Evolutionary conservation across 2,113 vertebrate genomes (phyloP).

Genomic region (Solea solea): DNA sequence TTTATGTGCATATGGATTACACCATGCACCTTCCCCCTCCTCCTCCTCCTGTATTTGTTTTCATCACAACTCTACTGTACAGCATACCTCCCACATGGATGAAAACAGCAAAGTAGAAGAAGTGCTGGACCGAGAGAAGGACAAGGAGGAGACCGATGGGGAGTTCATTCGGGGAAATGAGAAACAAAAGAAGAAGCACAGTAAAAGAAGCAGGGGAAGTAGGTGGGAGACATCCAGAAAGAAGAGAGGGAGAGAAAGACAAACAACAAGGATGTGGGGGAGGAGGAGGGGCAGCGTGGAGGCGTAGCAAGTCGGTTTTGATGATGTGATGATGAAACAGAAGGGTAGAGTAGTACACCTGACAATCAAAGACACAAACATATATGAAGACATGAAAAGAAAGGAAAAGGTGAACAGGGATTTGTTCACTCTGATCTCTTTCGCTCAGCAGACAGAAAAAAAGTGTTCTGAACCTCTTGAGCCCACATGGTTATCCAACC

Average conservation of each 20-base stretch:
- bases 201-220: background rate
- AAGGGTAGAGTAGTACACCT: too few relatives aligned
- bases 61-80: constrained; percentile 14
- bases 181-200: background rate
- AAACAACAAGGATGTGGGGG: background rate
- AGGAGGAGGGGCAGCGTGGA: background rate
- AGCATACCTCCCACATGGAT: constrained; percentile 23
- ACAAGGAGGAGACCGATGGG: background rate
- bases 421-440: constrained; percentile 7
- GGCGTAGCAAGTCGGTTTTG: background rate
- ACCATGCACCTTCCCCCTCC: background rate
- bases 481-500: constrained; percentile 49
- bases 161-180: background rate
- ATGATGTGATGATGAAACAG: background rate
- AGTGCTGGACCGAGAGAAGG: constrained; percentile 9
- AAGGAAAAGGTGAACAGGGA: background rate
- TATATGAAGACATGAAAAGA: background rate
- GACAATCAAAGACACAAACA: background rate
- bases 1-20: constrained; percentile 23
- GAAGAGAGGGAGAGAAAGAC: background rate
- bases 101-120: constrained; percentile 11
- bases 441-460: background rate
- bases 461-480: constrained; percentile 28
- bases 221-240: background rate
- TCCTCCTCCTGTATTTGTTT: background rate